Evolutionary conservation across 2,797 vertebrate genomes (phyloP).

Genomic region (Phoxinus dragarum): DNA sequence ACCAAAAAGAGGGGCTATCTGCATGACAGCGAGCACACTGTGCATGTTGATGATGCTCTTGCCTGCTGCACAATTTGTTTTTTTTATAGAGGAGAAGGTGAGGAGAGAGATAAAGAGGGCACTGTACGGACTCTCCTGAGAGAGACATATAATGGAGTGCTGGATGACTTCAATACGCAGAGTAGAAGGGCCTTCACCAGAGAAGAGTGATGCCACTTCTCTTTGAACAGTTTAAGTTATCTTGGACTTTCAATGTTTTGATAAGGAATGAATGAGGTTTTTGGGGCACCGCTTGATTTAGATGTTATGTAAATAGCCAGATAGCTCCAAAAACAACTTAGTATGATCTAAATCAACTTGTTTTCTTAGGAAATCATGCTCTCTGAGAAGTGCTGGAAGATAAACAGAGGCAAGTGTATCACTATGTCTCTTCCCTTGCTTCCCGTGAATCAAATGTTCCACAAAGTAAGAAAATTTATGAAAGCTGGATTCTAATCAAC

Average conservation of each 20-base stretch:
- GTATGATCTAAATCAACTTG: conserved; percentile 79
- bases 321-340: conserved; percentile 76
- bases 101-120: conserved; percentile 76
- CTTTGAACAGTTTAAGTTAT: conserved; percentile 83
- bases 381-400: conserved; percentile 60
- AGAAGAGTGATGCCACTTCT: conserved; percentile 69
- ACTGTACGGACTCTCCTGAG: conserved; percentile 82
- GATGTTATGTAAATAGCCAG: conserved; percentile 80
- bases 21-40: conserved; percentile 84
- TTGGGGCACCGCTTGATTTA: conserved; percentile 77
- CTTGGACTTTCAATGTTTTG: conserved; percentile 74
- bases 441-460: neutral
- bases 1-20: conserved; percentile 84
- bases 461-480: neutral
- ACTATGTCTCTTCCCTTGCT: conserved; percentile 33
- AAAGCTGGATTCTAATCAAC: neutral
- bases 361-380: conserved; percentile 66
- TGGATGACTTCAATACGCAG: conserved; percentile 80
- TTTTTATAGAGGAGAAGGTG: conserved; percentile 62
- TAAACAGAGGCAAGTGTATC: conserved; percentile 50
- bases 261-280: conserved; percentile 81
- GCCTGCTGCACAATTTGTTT: conserved; percentile 71
- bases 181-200: conserved; percentile 74
- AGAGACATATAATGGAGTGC: conserved; percentile 82
- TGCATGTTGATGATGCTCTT: conserved; percentile 87